Base-by-base conservation (phyloP, 2,888 invertebrate species). In the Mactromeris polynyma region DNA sequence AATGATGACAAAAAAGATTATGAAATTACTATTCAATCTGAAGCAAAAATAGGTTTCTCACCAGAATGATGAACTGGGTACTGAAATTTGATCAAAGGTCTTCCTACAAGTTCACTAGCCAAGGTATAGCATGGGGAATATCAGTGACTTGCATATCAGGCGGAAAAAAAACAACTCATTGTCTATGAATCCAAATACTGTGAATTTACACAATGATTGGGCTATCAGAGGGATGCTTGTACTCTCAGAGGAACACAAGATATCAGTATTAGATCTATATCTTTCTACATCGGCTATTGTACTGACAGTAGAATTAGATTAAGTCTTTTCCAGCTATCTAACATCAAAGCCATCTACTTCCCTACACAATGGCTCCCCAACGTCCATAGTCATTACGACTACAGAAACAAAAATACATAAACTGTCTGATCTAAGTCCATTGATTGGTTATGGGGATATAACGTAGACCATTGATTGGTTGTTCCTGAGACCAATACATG, bases 401-500 rank as follows among this genome's bases (percentile, higher is more conserved):
- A 64, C 26, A 26, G 58, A 73, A 36, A 73, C 33, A 73, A 73
- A 73, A 36, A 36, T 33, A 33, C 36, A 73, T 73, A 73, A 73
- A 73, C 73, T 33, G 36, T 73, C 36, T 73, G 73, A 73, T 33
- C 17, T 33, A 4, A 33, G 33, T 36, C 4, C 73, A 73, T 73
- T 73, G 73, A 73, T 73, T 73, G 73, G 33, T 73, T 73, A 31
- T 73, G 1, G 9, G 36, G 73, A 19, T 17, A 33, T 73, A 73
- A 33, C 33, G 11, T 73, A 73, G 73, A 73, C 26, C 73, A 73
- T 17, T 73, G 73, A 73, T 73, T 73, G 73, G 73, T 9, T 26
- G 36, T 33, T 1, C 33, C 73, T 73, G 14, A 33, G 73, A 73
- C 73, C 73, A 36, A 21, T 11, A 73, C 73, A 73, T 73, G 73